A percentile compares a stretch with the other conserved stretches of the same genome.
Conservation (phyloP, 2,888 invertebrate species). For the Psylliodes chrysocephalus region DNA sequence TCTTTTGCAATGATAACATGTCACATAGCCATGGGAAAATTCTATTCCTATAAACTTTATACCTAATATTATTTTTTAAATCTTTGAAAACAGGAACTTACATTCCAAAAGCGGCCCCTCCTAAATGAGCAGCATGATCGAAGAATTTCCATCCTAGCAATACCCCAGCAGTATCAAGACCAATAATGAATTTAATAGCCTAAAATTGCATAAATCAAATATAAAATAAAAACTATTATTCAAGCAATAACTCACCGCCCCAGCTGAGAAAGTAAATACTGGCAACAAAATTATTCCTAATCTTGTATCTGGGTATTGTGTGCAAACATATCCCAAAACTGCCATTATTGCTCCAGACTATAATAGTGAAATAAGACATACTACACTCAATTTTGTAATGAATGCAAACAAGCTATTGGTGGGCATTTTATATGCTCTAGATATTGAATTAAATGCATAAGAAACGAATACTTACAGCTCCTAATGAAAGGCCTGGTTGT, state of each 20-base stretch:
- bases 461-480: slow-evolving; percentile 80
- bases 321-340: slow-evolving; percentile 86
- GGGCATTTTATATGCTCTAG: not conserved
- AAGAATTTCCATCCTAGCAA: slow-evolving; percentile 90
- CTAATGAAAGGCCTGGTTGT: slow-evolving; percentile 83
- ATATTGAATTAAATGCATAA: no score
- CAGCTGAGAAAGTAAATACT: slow-evolving; percentile 88
- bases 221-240: not conserved
- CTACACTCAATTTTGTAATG: not conserved
- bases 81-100: no score
- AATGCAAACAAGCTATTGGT: not conserved
- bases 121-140: slow-evolving; percentile 99
- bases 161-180: slow-evolving; percentile 85
- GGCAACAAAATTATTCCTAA: slow-evolving; percentile 92
- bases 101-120: slow-evolving; percentile 93
- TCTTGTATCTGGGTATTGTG: slow-evolving; percentile 87
- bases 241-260: slow-evolving; percentile 70
- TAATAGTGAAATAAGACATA: slow-evolving; percentile 50
- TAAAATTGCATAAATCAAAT: slow-evolving; percentile 61
- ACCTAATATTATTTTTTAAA: no score
- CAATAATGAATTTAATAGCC: slow-evolving; percentile 89
- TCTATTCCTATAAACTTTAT: no score
- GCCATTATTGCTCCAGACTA: slow-evolving; percentile 97
- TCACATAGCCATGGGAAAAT: no score
- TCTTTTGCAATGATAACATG: no score